Base-by-base conservation (phyloP, 1,140 invertebrate species). In the Zaprionus kolodkinae region DNA sequence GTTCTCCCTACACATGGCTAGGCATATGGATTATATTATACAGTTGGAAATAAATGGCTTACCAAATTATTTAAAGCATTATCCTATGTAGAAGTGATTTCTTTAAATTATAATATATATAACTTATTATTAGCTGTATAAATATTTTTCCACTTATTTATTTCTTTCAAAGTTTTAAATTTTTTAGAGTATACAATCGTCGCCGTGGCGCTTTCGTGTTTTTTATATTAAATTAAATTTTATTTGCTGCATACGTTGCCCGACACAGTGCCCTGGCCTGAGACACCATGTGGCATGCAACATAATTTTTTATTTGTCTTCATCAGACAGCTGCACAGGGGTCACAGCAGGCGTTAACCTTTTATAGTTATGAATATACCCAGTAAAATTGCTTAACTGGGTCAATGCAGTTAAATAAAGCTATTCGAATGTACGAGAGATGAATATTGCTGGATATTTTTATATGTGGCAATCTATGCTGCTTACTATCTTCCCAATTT, bases 231-330 rank as follows among this genome's bases (percentile, higher is more conserved):
- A 83, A 86, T 85, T 86, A 76, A 85, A 81, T 85, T 85, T 70
- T 71, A 71, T 72, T 78, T 74, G 66, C 65, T 80, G 73, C 78
- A 66, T 69, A 75, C 27, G 3, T 30, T 67, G 74, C 17, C 63
- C 48, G 52, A 35, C 27, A 27, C 21, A 21, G 21, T 21, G 21
- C 21, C 21, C 52, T 15, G 33, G 25, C 21, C 52, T 78, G 61
- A 72, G 79, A 70, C 82, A 63, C 68, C 82, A 87, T 86, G 82
- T 87, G 82, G 82, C 65, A 87, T 71, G 66, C 64, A 87, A 76
- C 82, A 86, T 86, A 76, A 87, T 82, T 86, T 85, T 86, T 82
- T 86, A 86, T 86, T 82, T 86, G 50, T 65, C 45, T 43, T 38
- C 35, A 62, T 62, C 45, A 76, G 69, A 65, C 50, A 74, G 56